Evolutionary conservation across 2,888 invertebrate species (phyloP).

Genomic region (Cactoblastis cactorum): DNA sequence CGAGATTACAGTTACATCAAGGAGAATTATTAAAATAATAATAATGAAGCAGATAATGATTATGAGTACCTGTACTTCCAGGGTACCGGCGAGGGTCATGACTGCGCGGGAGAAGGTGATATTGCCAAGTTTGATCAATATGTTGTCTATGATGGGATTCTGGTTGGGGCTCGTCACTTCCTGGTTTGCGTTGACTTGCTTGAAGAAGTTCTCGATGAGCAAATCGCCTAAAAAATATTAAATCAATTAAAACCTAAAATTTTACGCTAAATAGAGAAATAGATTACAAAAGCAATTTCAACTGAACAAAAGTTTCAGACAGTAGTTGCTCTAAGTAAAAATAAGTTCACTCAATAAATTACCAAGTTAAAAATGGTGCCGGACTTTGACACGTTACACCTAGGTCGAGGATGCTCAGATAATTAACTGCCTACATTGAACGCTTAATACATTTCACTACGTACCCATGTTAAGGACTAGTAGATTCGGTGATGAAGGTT

Average conservation of each 20-base stretch:
- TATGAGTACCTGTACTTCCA: conserved; percentile 83
- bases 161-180: conserved; percentile 57
- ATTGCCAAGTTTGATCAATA: conserved; percentile 83
- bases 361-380: too few species aligned
- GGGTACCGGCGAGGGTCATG: conserved; percentile 84
- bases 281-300: background rate
- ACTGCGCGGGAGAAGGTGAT: conserved; percentile 84
- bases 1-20: too few species aligned
- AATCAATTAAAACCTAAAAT: background rate
- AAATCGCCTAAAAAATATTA: conserved; percentile 80
- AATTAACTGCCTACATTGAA: background rate
- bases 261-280: background rate
- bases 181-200: conserved; percentile 61
- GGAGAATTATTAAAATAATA: too few species aligned
- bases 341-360: too few species aligned
- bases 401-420: too few species aligned
- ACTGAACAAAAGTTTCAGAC: too few species aligned
- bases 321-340: too few species aligned
- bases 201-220: conserved; percentile 89
- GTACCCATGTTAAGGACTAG: conserved; percentile 86
- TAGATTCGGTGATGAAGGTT: conserved; percentile 87
- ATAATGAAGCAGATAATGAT: too few species aligned
- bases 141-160: conserved; percentile 82
- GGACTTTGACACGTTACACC: too few species aligned
- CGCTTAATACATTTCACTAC: conserved; percentile 12